A percentile compares a stretch with the other conserved stretches of the same genome.
Evolutionary conservation across 1,140 invertebrate genomes (phyloP).

Genomic region (Agrypnia vestita): DNA sequence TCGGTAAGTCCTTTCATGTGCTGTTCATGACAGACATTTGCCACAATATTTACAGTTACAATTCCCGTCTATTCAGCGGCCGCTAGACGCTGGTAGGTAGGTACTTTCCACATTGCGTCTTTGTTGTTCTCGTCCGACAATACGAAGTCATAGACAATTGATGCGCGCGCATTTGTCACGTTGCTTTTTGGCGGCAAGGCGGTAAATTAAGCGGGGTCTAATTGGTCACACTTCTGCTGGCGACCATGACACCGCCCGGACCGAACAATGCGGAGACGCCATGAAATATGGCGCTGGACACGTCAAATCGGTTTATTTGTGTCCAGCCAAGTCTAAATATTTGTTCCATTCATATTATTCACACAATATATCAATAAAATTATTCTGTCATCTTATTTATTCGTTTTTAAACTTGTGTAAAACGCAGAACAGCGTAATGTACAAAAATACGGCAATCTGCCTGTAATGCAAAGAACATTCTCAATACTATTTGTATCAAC

Average conservation of each 20-base stretch:
- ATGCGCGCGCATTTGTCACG: conserved; percentile 41
- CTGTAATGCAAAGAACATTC: too few species aligned
- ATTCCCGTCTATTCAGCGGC: conserved; percentile 11
- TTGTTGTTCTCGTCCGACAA: conserved; percentile 7
- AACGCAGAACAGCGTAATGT: too few species aligned
- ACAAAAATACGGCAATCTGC: too few species aligned
- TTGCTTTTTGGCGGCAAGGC: conserved; percentile 39
- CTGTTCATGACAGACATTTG: conserved; percentile 15
- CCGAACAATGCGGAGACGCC: neutral
- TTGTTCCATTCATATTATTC: neutral
- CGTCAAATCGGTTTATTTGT: neutral
- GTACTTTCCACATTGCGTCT: neutral
- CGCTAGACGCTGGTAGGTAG: neutral
- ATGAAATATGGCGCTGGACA: conserved; percentile 14
- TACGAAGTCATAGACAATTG: conserved; percentile 29
- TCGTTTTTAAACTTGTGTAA: too few species aligned
- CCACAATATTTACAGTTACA: conserved; percentile 43
- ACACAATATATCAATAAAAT: too few species aligned
- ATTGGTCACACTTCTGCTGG: conserved; percentile 29
- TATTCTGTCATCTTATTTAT: too few species aligned
- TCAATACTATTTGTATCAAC: too few species aligned
- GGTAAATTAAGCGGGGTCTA: conserved; percentile 31
- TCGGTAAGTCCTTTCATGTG: conserved; percentile 24
- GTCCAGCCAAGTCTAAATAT: neutral
- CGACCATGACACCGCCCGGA: conserved; percentile 23